Base-by-base conservation (phyloP, 2,888 invertebrate species). In the Coleophora flavipennella region DNA sequence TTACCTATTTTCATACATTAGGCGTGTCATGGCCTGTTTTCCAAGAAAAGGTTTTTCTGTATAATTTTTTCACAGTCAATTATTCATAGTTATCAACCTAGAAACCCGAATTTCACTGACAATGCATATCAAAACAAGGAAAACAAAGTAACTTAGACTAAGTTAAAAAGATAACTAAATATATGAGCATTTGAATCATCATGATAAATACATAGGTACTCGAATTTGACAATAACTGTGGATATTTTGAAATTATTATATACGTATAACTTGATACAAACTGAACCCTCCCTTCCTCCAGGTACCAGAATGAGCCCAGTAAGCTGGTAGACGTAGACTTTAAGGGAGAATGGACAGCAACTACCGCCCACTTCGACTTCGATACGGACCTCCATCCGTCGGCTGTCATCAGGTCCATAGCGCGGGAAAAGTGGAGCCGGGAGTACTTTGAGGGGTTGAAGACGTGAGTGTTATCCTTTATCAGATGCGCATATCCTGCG, bases 371-470 rank as follows among this genome's bases (percentile, higher is more conserved):
- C 62, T 94, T 93, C 64, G 90, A 93, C 57, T 94, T 89, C 58
- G 93, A 94, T 62, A 86, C 88, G 0, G 91, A 93, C 50, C 77
- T 92, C 33, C 85, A 91, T 49, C 86, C 88, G 0, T 74, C 86
- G 1, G 75, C 89, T 0, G 78, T 93, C 55, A 91, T 93, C 33
- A 87, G 89, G 46, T 90, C 92, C 2, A 88, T 94, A 29, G 92
- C 94, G 0, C 80, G 86, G 36, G 93, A 94, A 64, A 83, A 86
- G 0, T 95, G 94, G 94, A 88, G 88, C 38, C 76, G 86, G 38
- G 67, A 87, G 38, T 91, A 91, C 63, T 94, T 90, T 58, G 73
- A 89, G 39, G 81, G 77, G 20, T 85, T 90, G 28, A 88, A 89
- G 75, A 85, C 75, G 90, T 93, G 59, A 83, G 68, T 52, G 7